A percentile compares a stretch with the other conserved stretches of the same genome.
Conservation (phyloP, 2,113 vertebrate species). For the Callithrix jacchus region DNA sequence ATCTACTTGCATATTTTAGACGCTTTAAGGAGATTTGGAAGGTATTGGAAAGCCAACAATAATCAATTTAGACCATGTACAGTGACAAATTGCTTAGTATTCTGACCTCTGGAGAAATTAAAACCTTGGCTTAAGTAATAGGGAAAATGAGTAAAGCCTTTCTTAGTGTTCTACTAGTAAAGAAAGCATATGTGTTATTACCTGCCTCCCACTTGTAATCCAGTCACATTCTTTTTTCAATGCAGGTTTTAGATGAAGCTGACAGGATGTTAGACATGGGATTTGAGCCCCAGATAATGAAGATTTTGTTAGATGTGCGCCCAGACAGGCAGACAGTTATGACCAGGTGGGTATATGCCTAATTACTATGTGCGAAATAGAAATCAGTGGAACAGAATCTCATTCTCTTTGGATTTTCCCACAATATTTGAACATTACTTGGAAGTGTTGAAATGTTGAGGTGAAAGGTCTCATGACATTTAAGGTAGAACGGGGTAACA, state of each 20-base stretch:
- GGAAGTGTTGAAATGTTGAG: background rate
- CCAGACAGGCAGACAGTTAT: constrained; percentile 96
- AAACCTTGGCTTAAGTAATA: background rate
- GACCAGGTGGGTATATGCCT: constrained; percentile 89
- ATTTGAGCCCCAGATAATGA: constrained; percentile 98
- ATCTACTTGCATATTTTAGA: constrained; percentile 2
- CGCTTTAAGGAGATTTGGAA: constrained; percentile 35
- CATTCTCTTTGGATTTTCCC: background rate
- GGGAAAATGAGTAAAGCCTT: constrained; percentile 4
- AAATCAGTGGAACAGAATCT: background rate
- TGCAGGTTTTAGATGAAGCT: constrained; percentile 96
- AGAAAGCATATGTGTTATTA: background rate
- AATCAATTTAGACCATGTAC: background rate
- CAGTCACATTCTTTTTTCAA: constrained; percentile 36
- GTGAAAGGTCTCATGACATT: background rate
- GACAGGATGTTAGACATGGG: constrained; percentile 99
- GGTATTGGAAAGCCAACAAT: background rate
- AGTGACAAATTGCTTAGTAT: background rate
- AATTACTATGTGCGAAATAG: background rate
- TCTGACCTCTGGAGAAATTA: constrained; percentile 4
- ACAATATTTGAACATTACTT: background rate
- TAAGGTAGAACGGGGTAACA: background rate
- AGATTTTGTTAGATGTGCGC: constrained; percentile 96
- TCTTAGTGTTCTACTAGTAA: background rate
- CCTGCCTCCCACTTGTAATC: background rate